phyloP scores from a whole-genome alignment of 2,113 vertebrate species.

The Zosterops hypoxanthus region DNA sequence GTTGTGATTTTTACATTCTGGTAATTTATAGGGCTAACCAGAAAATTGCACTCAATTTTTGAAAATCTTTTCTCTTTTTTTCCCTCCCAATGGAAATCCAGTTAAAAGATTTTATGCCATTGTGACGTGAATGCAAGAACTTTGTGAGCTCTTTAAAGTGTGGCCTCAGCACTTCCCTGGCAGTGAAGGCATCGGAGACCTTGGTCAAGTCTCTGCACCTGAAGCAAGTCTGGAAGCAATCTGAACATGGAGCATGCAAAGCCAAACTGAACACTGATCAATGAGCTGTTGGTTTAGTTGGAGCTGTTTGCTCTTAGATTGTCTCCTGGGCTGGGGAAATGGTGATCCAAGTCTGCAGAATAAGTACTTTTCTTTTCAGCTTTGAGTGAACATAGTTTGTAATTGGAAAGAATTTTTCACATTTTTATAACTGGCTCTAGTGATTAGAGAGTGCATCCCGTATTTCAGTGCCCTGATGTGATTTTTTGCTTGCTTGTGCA shows the following conservation, averaged over 20 bases:
- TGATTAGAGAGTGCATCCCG: neutral
- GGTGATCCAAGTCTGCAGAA: neutral
- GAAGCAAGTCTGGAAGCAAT: neutral
- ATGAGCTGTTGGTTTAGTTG: neutral
- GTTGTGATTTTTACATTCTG: neutral
- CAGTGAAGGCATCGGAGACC: neutral
- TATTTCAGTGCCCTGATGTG: neutral
- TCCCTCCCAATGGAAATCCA: neutral
- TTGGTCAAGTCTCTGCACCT: neutral
- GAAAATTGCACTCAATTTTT: neutral
- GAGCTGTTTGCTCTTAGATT: neutral
- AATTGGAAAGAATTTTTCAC: neutral
- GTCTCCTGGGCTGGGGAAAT: neutral
- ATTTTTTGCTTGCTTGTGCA: neutral
- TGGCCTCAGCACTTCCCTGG: neutral
- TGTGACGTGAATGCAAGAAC: fast-evolving
- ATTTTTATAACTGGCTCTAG: neutral
- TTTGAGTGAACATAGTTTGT: neutral
- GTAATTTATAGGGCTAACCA: neutral
- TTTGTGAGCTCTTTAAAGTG: neutral
- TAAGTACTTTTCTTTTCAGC: neutral
- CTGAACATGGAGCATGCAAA: neutral
- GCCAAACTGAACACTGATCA: neutral
- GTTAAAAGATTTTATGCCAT: neutral
- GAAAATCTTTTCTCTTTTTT: neutral